Evolutionary conservation across 2,888 invertebrate genomes (phyloP).

Genomic region (Drosophila kanekoi): DNA sequence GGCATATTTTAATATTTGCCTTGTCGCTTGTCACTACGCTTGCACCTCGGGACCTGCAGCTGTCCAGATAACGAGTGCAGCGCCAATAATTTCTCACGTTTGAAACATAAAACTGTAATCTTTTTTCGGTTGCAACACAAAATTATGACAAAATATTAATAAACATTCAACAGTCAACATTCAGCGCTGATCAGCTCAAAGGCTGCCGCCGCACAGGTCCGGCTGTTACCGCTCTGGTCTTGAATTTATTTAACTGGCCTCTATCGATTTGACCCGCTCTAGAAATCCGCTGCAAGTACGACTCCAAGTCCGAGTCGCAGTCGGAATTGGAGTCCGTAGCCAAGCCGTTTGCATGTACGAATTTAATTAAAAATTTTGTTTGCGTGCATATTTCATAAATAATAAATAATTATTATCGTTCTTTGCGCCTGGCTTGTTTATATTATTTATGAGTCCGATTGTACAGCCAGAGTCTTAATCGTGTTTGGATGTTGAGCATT

Average conservation of each 20-base stretch:
- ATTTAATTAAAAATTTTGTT: constrained; percentile 76
- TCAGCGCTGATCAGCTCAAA: constrained; percentile 52
- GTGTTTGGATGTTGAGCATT: constrained; percentile 56
- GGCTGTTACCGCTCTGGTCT: constrained; percentile 42
- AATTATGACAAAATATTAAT: constrained; percentile 79
- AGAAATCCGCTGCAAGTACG: constrained; percentile 40
- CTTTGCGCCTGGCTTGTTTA: constrained; percentile 55
- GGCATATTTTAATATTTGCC: constrained; percentile 34
- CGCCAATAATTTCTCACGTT: constrained; percentile 75
- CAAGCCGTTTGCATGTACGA: constrained; percentile 72
- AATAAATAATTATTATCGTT: constrained; percentile 76
- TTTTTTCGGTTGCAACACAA: constrained; percentile 60
- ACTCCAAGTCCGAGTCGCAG: constrained; percentile 6
- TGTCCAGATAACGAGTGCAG: constrained; percentile 53
- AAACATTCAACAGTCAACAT: constrained; percentile 57
- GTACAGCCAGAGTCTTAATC: constrained; percentile 56
- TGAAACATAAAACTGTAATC: constrained; percentile 57
- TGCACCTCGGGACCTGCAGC: constrained; percentile 46
- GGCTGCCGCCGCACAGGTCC: constrained; percentile 45
- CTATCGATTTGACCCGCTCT: constrained; percentile 75
- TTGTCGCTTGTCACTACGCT: constrained; percentile 62
- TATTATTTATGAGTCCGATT: constrained; percentile 71
- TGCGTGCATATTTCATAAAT: constrained; percentile 78
- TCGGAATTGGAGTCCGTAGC: constrained; percentile 25
- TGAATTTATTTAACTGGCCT: constrained; percentile 58